phyloP scores from a whole-genome alignment of 1,140 invertebrate species.

The Halesus radiatus region DNA sequence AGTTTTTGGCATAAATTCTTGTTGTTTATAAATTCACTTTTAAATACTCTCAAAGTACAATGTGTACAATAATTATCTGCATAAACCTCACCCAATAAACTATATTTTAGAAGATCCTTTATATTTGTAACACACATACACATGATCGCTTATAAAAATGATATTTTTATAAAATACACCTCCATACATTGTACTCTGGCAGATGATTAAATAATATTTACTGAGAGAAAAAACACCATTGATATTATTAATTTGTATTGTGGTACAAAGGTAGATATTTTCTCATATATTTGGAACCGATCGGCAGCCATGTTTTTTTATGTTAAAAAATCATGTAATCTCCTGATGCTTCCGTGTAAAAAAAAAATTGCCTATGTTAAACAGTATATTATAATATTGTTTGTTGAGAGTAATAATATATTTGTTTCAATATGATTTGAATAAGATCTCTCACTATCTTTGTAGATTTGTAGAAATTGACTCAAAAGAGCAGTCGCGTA shows the following conservation, averaged over 20 bases:
- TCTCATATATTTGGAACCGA: too few species aligned
- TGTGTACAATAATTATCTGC: background rate
- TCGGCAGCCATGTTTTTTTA: too few species aligned
- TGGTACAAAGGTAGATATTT: too few species aligned
- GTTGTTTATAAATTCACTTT: constrained; percentile 25
- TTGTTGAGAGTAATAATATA: too few species aligned
- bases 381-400: too few species aligned
- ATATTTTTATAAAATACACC: constrained; percentile 7
- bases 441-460: too few species aligned
- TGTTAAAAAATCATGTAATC: too few species aligned
- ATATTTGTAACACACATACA: constrained; percentile 16
- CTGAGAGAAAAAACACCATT: background rate
- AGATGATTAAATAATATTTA: background rate
- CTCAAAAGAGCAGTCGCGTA: background rate
- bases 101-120: constrained; percentile 14
- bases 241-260: too few species aligned
- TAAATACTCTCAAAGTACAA: constrained; percentile 20
- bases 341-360: too few species aligned
- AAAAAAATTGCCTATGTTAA: too few species aligned
- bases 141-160: background rate
- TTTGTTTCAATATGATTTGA: too few species aligned
- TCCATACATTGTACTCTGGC: constrained; percentile 16
- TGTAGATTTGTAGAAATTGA: too few species aligned
- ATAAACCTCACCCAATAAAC: background rate
- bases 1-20: constrained; percentile 28